Conservation (phyloP, 2,888 invertebrate genomes). For the Cyclophora punctaria region DNA sequence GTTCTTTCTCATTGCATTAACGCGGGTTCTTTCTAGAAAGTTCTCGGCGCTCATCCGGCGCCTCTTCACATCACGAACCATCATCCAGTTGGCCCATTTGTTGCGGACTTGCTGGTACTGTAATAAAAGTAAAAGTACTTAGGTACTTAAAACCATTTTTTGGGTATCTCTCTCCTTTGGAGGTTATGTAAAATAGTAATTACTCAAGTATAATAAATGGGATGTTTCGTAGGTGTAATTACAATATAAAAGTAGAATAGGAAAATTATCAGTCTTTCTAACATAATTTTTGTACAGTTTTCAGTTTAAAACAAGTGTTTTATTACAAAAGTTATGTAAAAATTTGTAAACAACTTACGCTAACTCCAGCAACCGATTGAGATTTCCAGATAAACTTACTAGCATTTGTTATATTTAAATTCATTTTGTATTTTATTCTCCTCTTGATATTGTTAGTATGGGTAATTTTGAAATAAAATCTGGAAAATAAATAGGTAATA, state of each 20-base stretch:
- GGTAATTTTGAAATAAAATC: too few species aligned
- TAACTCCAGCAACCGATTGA: constrained; percentile 47
- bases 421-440: constrained; percentile 32
- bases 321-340: too few species aligned
- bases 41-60: constrained; percentile 83
- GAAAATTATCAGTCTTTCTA: too few species aligned
- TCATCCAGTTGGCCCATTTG: constrained; percentile 88
- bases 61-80: constrained; percentile 90
- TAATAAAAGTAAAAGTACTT: neutral
- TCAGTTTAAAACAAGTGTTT: too few species aligned
- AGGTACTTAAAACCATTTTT: too few species aligned
- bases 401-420: constrained; percentile 42
- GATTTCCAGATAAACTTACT: constrained; percentile 58
- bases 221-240: neutral
- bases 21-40: constrained; percentile 84
- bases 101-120: constrained; percentile 83
- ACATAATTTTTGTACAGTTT: neutral
- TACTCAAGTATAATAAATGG: neutral
- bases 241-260: too few species aligned
- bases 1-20: constrained; percentile 89
- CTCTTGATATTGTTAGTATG: too few species aligned
- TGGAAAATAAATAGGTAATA: too few species aligned
- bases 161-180: too few species aligned
- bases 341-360: constrained; percentile 30
- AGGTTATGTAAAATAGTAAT: constrained; percentile 14